Evolutionary conservation across 2,888 invertebrate species (phyloP).

Genomic region (Chromoteleia sp.): DNA sequence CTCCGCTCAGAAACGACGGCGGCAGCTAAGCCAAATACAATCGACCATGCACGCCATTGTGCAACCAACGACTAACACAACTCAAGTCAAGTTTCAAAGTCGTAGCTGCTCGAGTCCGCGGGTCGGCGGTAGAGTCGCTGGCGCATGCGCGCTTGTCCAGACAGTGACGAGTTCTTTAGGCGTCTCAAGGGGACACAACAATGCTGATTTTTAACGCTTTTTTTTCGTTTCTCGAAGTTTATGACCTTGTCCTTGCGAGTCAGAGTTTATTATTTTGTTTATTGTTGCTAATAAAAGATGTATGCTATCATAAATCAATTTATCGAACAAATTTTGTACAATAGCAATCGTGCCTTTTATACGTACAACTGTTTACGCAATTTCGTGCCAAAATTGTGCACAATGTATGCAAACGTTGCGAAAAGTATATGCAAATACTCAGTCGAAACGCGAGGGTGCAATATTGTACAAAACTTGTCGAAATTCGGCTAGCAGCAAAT

Average conservation of each 20-base stretch:
- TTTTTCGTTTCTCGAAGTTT: slow-evolving; percentile 4
- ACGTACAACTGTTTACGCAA: too few species aligned
- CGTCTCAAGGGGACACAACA: not conserved
- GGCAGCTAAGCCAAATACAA: slow-evolving; percentile 74
- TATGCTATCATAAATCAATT: too few species aligned
- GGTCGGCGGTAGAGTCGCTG: not conserved
- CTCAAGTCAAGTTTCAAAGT: slow-evolving; percentile 48
- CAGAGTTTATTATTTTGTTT: not conserved
- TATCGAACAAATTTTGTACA: too few species aligned
- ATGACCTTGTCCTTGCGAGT: slow-evolving; percentile 17
- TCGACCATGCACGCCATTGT: slow-evolving; percentile 81
- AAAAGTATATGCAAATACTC: too few species aligned
- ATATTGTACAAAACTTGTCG: too few species aligned
- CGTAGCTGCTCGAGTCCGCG: slow-evolving; percentile 14
- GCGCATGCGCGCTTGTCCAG: slow-evolving; percentile 32
- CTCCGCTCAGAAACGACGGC: slow-evolving; percentile 83
- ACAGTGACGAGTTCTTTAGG: slow-evolving; percentile 23
- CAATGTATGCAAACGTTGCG: too few species aligned
- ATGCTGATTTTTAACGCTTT: slow-evolving; percentile 6
- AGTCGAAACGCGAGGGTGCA: too few species aligned
- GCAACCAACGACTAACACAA: slow-evolving; percentile 80
- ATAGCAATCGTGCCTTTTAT: too few species aligned
- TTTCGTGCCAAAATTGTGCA: too few species aligned
- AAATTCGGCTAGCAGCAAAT: too few species aligned
- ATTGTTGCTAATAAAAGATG: too few species aligned